phyloP scores from a whole-genome alignment of 2,797 vertebrate species.

The Spheniscus humboldti region DNA sequence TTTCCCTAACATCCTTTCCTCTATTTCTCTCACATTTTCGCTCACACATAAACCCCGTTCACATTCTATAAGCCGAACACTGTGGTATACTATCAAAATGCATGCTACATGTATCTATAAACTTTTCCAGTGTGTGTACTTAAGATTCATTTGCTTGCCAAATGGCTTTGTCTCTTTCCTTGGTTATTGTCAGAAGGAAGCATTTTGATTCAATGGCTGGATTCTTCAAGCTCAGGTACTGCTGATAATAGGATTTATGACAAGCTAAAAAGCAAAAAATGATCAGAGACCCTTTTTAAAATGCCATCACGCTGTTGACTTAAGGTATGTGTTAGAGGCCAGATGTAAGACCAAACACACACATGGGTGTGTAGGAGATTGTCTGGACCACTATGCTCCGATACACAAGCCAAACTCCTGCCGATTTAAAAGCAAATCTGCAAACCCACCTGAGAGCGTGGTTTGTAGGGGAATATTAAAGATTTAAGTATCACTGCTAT shows the following conservation, averaged over 20 bases:
- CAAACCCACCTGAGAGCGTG: not conserved
- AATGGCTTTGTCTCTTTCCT: slow-evolving; percentile 44
- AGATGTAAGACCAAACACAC: not conserved
- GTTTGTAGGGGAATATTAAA: not conserved
- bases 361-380: not conserved
- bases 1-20: not conserved
- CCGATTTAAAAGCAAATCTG: not conserved
- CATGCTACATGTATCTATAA: slow-evolving; percentile 52
- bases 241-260: slow-evolving; percentile 43
- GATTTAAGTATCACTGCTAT: not conserved
- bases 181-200: slow-evolving; percentile 24
- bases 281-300: slow-evolving; percentile 32
- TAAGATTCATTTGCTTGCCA: slow-evolving; percentile 56
- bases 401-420: not conserved
- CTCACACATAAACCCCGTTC: not conserved
- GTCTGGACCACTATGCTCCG: not conserved
- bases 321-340: not conserved
- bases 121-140: slow-evolving; percentile 48
- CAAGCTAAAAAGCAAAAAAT: slow-evolving; percentile 31
- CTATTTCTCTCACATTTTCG: not conserved
- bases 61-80: slow-evolving; percentile 6
- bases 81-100: slow-evolving; percentile 29
- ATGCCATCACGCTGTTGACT: not conserved
- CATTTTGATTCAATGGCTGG: slow-evolving; percentile 14
- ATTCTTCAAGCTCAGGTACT: slow-evolving; percentile 30